phyloP scores from a whole-genome alignment of 1,140 invertebrate genomes.

The Bradynema listronoti region DNA sequence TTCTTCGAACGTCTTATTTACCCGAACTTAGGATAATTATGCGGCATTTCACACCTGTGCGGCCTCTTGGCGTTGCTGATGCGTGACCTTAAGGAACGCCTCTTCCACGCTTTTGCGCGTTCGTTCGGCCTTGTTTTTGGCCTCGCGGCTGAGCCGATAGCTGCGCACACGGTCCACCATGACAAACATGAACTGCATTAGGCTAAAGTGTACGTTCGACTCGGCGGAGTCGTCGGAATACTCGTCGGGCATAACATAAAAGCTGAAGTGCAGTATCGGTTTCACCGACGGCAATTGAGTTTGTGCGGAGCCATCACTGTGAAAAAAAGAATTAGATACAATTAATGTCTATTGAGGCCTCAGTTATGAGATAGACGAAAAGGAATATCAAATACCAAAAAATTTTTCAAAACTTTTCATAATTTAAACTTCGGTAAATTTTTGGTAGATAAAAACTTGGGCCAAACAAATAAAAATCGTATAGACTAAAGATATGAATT shows the following conservation, averaged over 20 bases:
- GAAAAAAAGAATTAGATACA: no score
- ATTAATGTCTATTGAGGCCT: no score
- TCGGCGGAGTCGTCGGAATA: no score
- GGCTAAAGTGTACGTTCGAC: constrained; percentile 1
- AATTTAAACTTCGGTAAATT: no score
- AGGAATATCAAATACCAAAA: constrained; percentile 7
- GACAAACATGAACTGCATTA: constrained; percentile 50
- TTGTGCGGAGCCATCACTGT: constrained; percentile 12
- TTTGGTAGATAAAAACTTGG: no score
- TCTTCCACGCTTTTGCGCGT: constrained; percentile 84
- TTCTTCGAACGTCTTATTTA: no score
- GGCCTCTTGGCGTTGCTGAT: constrained; percentile 66
- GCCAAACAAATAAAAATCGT: no score
- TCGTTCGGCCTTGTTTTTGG: constrained; percentile 68
- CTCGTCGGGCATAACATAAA: constrained; percentile 62
- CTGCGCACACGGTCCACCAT: constrained; percentile 65
- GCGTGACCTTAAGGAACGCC: constrained; percentile 82
- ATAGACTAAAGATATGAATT: no score
- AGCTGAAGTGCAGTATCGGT: constrained; percentile 70
- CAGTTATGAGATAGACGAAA: no score
- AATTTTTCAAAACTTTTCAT: no score
- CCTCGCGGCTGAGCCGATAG: constrained; percentile 83
- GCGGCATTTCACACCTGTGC: no score
- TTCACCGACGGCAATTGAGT: constrained; percentile 64
- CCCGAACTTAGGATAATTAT: no score